A percentile compares a stretch with the other conserved stretches of the same genome.
Conservation (phyloP, 2,113 vertebrate species). For the Nycticryphes semicollaris region DNA sequence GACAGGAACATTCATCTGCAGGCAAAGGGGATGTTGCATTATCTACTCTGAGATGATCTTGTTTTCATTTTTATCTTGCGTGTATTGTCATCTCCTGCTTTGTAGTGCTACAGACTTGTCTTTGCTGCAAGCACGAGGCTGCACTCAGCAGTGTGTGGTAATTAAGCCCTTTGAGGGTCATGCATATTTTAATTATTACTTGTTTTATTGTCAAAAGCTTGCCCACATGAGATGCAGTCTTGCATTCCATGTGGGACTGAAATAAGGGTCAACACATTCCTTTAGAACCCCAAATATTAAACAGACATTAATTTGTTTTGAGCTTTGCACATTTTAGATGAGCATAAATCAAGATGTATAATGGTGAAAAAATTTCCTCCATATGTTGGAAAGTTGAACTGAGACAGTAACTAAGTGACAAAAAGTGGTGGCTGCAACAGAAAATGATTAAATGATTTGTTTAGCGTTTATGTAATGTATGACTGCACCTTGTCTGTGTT, state of each 20-base stretch:
- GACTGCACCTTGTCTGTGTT: constrained; percentile 57
- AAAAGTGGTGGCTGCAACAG: constrained; percentile 11
- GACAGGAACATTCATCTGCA: background rate
- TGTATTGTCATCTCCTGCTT: constrained; percentile 24
- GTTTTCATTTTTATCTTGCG: constrained; percentile 11
- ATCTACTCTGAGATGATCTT: background rate
- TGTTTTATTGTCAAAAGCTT: constrained; percentile 9
- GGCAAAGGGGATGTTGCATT: background rate
- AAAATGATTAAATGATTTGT: constrained; percentile 13
- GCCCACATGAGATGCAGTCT: constrained; percentile 30
- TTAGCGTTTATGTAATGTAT: constrained; percentile 18
- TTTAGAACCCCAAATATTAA: constrained; percentile 19
- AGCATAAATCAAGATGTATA: background rate
- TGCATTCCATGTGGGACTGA: background rate
- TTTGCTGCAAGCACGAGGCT: background rate
- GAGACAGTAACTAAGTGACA: constrained; percentile 3
- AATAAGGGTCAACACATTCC: background rate
- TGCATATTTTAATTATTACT: constrained; percentile 48
- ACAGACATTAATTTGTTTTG: background rate
- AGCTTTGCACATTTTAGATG: constrained; percentile 9
- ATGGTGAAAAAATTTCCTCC: background rate
- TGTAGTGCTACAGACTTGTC: constrained; percentile 13
- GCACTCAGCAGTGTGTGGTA: background rate
- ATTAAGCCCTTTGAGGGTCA: constrained; percentile 23
- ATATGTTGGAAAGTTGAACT: background rate